Evolutionary conservation across 2,113 vertebrate genomes (phyloP), one percentile per base, ranked within the genome.

Genomic region (Gracilinanus agilis): DNA sequence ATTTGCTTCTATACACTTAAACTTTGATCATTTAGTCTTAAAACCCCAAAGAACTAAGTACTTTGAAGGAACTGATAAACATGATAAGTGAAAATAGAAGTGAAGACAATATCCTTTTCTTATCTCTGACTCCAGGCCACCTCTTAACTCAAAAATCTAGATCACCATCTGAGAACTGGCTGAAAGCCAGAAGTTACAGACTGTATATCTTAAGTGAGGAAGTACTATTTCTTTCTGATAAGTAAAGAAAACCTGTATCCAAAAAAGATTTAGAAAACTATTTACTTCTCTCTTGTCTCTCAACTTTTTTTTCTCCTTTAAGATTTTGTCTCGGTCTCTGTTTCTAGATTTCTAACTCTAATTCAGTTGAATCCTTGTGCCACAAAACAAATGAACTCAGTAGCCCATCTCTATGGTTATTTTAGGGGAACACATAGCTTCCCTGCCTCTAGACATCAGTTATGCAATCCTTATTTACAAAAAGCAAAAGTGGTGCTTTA

Each of bases 71-170:
- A 91, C 0, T 29, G 3, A 92, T 93, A 90, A 95, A 89, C 67
- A 9, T 1, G 92, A 34, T 54, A 61, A 92, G 0, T 92, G 24
- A 92, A 97, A 92, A 58, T 13, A n/a, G 13, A 94, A n/a, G 11
- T 90, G 25, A 93, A 94, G 8, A 34, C 5, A 94, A 61, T 24
- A 92, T 90, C 56, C 40, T 93, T 90, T 25, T 40, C 55, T 92
- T 89, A 88, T 83, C 83, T n/a, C 29, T 94, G 61, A 93, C 53
- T 90, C 56, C 92, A 95, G 91, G 29, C 44, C 90, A 58, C 3
- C 10, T 27, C 53, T 95, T 24, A 23, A 93, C 25, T 89, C 27
- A 91, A 21, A 83, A 92, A 90, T 75, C 24, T 55, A 89, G 75
- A 54, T 3, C 92, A 90, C 44, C 27, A 88, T 88, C 34, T 92